Evolutionary conservation across 2,797 vertebrate genomes (phyloP).

Genomic region (Hoplostethus atlanticus): DNA sequence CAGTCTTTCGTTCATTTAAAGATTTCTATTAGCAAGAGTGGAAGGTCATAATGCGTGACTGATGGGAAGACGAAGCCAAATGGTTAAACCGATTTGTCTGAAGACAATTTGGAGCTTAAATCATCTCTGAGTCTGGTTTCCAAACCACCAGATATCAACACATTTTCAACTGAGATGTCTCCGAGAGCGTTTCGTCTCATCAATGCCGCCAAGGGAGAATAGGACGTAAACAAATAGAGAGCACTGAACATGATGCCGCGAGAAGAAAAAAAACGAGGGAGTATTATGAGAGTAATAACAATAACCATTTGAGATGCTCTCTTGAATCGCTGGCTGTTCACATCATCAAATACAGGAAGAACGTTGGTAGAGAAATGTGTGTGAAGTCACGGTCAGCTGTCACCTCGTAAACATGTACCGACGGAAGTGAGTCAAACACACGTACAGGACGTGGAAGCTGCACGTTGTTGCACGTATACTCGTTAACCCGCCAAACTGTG

Average conservation of each 20-base stretch:
- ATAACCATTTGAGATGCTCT: too few species aligned
- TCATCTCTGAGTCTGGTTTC: constrained; percentile 23
- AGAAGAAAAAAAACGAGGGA: background rate
- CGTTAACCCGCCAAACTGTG: constrained; percentile 30
- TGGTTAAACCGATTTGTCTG: constrained; percentile 12
- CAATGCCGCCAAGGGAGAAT: constrained; percentile 7
- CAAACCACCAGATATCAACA: constrained; percentile 29
- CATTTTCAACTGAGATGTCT: constrained; percentile 7
- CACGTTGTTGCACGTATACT: background rate
- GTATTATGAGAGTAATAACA: too few species aligned
- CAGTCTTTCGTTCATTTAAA: constrained; percentile 18
- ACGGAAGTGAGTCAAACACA: too few species aligned
- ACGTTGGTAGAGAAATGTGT: too few species aligned
- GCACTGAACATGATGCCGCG: too few species aligned
- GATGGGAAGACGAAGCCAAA: constrained; percentile 22
- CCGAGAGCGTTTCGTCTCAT: constrained; percentile 5
- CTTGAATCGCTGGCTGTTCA: too few species aligned
- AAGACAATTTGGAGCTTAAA: constrained; percentile 38
- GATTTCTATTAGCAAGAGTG: constrained; percentile 4
- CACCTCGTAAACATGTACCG: too few species aligned
- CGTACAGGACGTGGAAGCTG: too few species aligned
- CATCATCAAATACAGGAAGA: too few species aligned
- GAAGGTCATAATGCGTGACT: constrained; percentile 7
- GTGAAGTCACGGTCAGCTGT: too few species aligned
- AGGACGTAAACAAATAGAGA: too few species aligned